Evolutionary conservation across 2,797 vertebrate species (phyloP), one percentile per base, ranked within the genome.

Genomic region (Danio tinwini): DNA sequence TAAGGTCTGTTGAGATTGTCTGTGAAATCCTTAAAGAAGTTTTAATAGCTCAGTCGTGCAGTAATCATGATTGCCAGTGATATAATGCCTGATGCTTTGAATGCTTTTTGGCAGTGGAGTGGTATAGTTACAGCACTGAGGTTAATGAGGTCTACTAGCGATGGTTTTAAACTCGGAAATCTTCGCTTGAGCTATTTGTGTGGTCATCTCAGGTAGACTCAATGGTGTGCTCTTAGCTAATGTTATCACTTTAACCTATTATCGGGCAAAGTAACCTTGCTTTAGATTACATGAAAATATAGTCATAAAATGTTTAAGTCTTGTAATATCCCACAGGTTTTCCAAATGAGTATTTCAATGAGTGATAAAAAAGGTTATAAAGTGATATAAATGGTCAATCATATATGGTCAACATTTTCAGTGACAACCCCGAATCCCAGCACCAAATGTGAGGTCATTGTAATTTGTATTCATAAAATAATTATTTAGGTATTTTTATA

Each of bases 1-100:
- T 74, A 74, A 74, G 21, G 14, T 58, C 6, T 62, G 21, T 74
- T 74, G 44, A 39, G 58, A 45, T 17, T 61, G 72, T 74, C 72
- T 62, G 21, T 74, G 44, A 39, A 62, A 50, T 74, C 56, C 16
- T 39, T 56, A 62, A 47, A 73, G 5, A 59, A 59, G 55, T 59
- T 73, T 47, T 45, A 58, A 58, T 45, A 37, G 55, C 14, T 44
- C 39, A 44, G 17, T 16, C 5, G 3, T 72, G 5, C 13, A 58
- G 42, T 73, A 59, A 73, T 59, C 42, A 45, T 16, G 19, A 10
- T 53, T 19, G 50, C 53, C 68, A 56, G 4, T 59, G 55, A 73
- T 59, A 47, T 59, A 29, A 47, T 29, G 42, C 11, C n/a, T 5
- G 8, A 55, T 29, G 53, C 9, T 47, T 17, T 45, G n/a, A 17